Percentiles rank a stretch among this genome's conserved stretches.
Evolutionary conservation across 2,113 vertebrate genomes (phyloP).

Genomic region (Muscicapa adusta): DNA sequence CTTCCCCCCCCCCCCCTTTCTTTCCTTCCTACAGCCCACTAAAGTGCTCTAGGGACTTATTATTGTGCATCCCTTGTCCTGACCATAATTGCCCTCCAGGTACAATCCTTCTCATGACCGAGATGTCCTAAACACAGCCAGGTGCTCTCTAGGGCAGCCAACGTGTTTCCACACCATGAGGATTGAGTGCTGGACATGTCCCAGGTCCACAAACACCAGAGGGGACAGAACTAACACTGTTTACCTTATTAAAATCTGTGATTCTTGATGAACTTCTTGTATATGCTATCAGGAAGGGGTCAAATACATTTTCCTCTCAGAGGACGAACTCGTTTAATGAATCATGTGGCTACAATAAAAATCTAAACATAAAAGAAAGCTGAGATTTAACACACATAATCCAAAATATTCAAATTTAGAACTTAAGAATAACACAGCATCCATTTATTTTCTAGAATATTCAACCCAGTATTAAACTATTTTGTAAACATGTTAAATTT

Average conservation of each 20-base stretch:
- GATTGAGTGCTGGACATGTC: conserved; percentile 57
- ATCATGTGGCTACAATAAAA: conserved; percentile 25
- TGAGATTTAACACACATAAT: neutral
- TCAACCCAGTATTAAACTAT: neutral
- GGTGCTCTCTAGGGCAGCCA: conserved; percentile 65
- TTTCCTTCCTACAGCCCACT: conserved; percentile 75
- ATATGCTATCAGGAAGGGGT: conserved; percentile 3
- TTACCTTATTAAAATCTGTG: conserved; percentile 66
- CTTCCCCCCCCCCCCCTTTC: fast-evolving
- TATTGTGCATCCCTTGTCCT: conserved; percentile 77
- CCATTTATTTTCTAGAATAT: conserved; percentile 29
- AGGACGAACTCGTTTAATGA: conserved; percentile 2
- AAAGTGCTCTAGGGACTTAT: conserved; percentile 79
- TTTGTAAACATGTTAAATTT: conserved; percentile 43
- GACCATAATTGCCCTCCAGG: conserved; percentile 83
- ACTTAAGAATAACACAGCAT: neutral
- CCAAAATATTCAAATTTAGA: neutral
- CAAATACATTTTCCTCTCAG: conserved; percentile 59
- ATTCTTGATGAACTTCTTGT: conserved; percentile 55
- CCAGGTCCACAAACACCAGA: neutral
- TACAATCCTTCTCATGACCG: conserved; percentile 69
- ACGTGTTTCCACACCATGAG: conserved; percentile 39
- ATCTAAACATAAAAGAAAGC: neutral
- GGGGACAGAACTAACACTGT: conserved; percentile 48
- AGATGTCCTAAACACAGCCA: conserved; percentile 57